Evolutionary conservation across 2,888 invertebrate species (phyloP).

Genomic region (Tachina fera): DNA sequence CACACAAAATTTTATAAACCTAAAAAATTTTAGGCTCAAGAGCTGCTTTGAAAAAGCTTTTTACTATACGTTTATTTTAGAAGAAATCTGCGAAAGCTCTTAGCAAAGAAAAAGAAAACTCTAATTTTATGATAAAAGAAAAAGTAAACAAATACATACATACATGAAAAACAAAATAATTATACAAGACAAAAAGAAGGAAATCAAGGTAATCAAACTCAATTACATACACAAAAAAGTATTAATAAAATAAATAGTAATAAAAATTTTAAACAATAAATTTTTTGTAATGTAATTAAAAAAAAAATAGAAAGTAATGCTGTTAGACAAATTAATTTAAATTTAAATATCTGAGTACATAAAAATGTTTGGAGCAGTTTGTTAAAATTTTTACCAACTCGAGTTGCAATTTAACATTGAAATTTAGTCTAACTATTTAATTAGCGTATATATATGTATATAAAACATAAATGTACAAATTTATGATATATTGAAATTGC

Average conservation of each 20-base stretch:
- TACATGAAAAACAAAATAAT: conserved; percentile 42
- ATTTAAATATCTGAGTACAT: conserved; percentile 39
- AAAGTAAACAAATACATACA: conserved; percentile 54
- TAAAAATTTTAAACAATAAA: conserved; percentile 51
- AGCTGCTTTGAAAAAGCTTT: too few relatives aligned
- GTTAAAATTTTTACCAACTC: conserved; percentile 46
- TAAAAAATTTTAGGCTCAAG: too few relatives aligned
- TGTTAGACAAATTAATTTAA: conserved; percentile 76
- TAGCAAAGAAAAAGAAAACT: conserved; percentile 40
- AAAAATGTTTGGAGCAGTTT: conserved; percentile 29
- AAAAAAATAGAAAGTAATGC: conserved; percentile 72
- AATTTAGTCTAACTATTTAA: conserved; percentile 48
- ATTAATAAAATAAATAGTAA: conserved; percentile 21
- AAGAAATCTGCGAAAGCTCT: too few relatives aligned
- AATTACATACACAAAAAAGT: conserved; percentile 57
- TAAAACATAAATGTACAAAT: conserved; percentile 28
- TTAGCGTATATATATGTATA: conserved; percentile 26
- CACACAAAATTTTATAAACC: too few relatives aligned
- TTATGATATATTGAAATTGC: conserved; percentile 33
- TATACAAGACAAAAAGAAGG: conserved; percentile 30
- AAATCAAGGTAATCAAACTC: conserved; percentile 62
- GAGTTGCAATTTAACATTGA: conserved; percentile 28
- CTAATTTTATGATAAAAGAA: conserved; percentile 21
- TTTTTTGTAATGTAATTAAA: conserved; percentile 26
- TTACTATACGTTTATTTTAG: too few relatives aligned